phyloP scores from a whole-genome alignment of 2,888 invertebrate genomes.

The Drosophila barbarae region DNA sequence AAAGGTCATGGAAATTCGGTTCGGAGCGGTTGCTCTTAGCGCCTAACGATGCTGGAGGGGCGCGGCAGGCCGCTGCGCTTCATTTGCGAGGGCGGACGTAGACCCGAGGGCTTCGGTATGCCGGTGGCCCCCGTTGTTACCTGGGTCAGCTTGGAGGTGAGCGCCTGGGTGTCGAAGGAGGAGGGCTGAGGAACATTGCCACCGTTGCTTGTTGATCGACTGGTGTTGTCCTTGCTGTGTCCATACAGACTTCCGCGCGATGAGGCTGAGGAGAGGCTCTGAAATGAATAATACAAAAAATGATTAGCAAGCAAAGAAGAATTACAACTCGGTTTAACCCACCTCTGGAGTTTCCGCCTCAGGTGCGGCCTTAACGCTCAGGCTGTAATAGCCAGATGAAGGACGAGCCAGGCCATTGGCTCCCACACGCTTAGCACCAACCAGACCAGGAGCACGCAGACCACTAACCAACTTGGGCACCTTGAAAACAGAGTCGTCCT shows the following conservation, averaged over 20 bases:
- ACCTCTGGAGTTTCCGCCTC: slow-evolving; percentile 72
- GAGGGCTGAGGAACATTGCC: slow-evolving; percentile 26
- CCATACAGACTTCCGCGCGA: slow-evolving; percentile 76
- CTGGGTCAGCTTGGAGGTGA: slow-evolving; percentile 64
- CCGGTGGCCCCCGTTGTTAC: slow-evolving; percentile 73
- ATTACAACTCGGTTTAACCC: not conserved
- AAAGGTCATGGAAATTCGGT: slow-evolving; percentile 18
- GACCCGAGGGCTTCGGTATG: slow-evolving; percentile 78
- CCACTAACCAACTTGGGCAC: slow-evolving; percentile 75
- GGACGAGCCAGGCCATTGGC: slow-evolving; percentile 76
- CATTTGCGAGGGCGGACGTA: slow-evolving; percentile 75
- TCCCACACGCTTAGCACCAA: slow-evolving; percentile 63
- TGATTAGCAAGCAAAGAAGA: not conserved
- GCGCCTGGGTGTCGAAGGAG: slow-evolving; percentile 44
- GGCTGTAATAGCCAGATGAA: slow-evolving; percentile 79
- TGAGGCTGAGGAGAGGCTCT: slow-evolving; percentile 79
- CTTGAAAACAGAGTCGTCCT: slow-evolving; percentile 74
- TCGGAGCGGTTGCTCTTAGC: slow-evolving; percentile 56
- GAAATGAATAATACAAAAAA: slow-evolving; percentile 5
- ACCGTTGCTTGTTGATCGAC: slow-evolving; percentile 20
- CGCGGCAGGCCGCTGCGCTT: slow-evolving; percentile 79
- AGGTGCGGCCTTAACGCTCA: slow-evolving; percentile 56
- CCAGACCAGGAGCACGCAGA: slow-evolving; percentile 66
- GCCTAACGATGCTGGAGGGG: slow-evolving; percentile 74
- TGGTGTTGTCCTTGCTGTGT: slow-evolving; percentile 47